These are phyloP conservation scores for Dilophus febrilis DNA, from an alignment of 2,888 invertebrate genomes.

Conservation along the genomic window DNA sequence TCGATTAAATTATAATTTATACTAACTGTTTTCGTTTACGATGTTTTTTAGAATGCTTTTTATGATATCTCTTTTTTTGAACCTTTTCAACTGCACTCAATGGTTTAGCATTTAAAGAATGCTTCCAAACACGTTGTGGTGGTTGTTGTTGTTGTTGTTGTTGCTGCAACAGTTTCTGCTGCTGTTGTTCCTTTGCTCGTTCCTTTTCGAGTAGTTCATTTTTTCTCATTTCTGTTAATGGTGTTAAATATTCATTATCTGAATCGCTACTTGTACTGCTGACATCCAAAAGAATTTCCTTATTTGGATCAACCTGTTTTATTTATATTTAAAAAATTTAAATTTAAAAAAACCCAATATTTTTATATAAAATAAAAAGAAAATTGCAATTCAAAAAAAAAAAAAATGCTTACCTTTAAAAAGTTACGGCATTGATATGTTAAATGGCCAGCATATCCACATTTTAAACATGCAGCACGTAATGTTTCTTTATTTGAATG, in stretches of 20 bases:
- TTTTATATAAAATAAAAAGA: not conserved
- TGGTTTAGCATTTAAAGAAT: too few species aligned
- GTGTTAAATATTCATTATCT: conserved; percentile 62
- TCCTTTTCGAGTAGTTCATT: conserved; percentile 57
- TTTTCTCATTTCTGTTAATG: conserved; percentile 61
- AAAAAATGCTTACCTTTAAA: conserved; percentile 51
- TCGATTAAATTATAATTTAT: too few species aligned
- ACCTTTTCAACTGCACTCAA: too few species aligned
- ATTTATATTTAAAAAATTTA: conserved; percentile 3
- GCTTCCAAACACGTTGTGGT: too few species aligned
- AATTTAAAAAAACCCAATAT: not conserved
- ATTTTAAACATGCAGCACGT: conserved; percentile 84
- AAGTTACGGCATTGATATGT: conserved; percentile 94
- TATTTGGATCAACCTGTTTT: conserved; percentile 65
- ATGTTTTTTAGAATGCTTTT: too few species aligned
- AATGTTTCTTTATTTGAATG: conserved; percentile 49
- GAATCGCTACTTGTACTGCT: conserved; percentile 89
- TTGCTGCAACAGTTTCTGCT: too few species aligned
- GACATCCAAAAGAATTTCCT: conserved; percentile 82
- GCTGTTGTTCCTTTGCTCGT: conserved; percentile 30
- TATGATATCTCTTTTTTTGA: too few species aligned
- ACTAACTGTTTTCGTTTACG: too few species aligned
- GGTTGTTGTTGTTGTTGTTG: too few species aligned
- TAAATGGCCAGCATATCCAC: conserved; percentile 89
- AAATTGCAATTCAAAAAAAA: too few species aligned